These are phyloP conservation scores for Monodelphis domestica DNA, from an alignment of 2,797 vertebrate species.

Conservation along the genomic window DNA sequence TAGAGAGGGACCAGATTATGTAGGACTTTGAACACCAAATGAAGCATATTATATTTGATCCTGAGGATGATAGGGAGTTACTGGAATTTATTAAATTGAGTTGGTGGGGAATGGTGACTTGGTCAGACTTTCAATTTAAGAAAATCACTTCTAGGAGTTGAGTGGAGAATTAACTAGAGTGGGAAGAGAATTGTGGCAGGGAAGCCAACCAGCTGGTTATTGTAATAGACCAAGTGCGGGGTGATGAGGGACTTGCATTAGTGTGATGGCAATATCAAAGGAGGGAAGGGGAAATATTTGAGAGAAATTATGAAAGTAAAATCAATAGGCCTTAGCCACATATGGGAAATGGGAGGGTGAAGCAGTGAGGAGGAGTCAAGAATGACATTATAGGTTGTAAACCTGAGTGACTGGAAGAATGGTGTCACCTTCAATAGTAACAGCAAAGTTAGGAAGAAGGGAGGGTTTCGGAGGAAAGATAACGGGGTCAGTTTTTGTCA, in stretches of 20 bases:
- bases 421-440: neutral
- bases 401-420: neutral
- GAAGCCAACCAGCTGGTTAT: neutral
- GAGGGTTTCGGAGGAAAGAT: neutral
- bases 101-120: neutral
- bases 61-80: neutral
- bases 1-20: neutral
- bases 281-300: neutral
- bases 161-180: neutral
- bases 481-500: neutral
- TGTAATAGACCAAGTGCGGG: neutral
- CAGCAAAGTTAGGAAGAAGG: neutral
- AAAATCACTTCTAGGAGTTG: neutral
- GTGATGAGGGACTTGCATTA: neutral
- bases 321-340: neutral
- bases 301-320: neutral
- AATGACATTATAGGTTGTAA: neutral
- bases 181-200: neutral
- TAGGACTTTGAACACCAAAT: neutral
- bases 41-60: neutral
- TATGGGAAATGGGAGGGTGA: neutral
- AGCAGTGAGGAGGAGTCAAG: neutral
- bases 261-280: neutral
- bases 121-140: neutral
- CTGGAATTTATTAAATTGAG: neutral